A percentile compares a stretch with the other conserved stretches of the same genome.
These are phyloP conservation scores for Lathamus discolor DNA, from an alignment of 2,113 vertebrate genomes.

Conservation along the genomic window DNA sequence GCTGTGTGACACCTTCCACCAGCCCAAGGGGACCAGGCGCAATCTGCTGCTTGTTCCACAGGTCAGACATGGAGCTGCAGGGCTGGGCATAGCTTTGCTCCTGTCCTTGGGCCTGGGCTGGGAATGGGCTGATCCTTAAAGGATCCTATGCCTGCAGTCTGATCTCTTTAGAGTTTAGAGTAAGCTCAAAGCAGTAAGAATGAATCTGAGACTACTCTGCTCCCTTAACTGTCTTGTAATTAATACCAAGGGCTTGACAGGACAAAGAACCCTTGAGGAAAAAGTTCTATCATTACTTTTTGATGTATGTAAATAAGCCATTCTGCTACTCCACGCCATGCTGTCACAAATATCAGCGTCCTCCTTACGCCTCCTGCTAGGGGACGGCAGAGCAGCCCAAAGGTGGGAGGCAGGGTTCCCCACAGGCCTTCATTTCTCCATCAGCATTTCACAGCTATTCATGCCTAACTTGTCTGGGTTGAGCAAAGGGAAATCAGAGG, in stretches of 20 bases:
- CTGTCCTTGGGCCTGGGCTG: neutral
- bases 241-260: neutral
- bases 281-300: neutral
- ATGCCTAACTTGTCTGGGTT: neutral
- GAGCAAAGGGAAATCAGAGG: neutral
- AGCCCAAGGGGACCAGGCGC: conserved; percentile 32
- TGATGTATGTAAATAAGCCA: neutral
- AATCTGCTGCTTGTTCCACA: conserved; percentile 73
- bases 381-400: neutral
- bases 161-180: neutral
- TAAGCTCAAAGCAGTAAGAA: neutral
- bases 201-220: neutral
- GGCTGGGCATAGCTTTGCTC: rapidly evolving
- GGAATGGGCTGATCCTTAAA: neutral
- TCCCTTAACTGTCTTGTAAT: neutral
- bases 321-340: rapidly evolving
- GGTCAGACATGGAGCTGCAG: neutral
- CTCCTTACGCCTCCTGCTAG: neutral
- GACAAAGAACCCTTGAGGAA: neutral
- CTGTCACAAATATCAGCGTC: neutral
- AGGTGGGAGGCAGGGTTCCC: neutral
- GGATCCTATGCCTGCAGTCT: neutral
- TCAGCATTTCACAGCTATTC: neutral
- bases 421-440: neutral
- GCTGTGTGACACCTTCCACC: conserved; percentile 66